Percentiles rank a stretch among this genome's conserved stretches.
Conservation (phyloP, 1,140 invertebrate genomes). For the Drosophila nikananu region DNA sequence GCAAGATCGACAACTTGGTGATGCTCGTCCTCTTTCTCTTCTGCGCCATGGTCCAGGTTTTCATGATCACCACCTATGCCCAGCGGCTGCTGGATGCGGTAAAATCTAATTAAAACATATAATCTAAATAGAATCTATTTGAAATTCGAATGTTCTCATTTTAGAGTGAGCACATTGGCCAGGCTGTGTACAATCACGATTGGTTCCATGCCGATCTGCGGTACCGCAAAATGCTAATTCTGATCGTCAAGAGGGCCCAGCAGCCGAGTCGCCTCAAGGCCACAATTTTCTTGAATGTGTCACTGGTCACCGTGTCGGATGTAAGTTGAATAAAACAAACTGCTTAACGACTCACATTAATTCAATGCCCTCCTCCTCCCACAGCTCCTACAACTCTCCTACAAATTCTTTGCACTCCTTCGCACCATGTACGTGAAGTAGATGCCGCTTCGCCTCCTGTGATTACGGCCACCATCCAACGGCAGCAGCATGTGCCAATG, state of each 20-base stretch:
- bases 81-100: constrained; percentile 57
- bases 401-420: constrained; percentile 69
- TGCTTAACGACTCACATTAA: neutral
- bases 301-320: constrained; percentile 58
- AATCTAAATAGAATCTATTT: no score
- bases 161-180: constrained; percentile 58
- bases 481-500: constrained; percentile 45
- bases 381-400: constrained; percentile 68
- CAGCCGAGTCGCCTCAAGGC: constrained; percentile 58
- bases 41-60: constrained; percentile 72
- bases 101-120: no score
- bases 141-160: no score
- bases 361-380: neutral
- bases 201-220: constrained; percentile 51
- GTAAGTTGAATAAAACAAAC: constrained; percentile 34
- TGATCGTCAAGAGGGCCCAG: constrained; percentile 61
- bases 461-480: constrained; percentile 21
- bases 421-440: constrained; percentile 69
- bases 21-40: constrained; percentile 71
- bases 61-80: constrained; percentile 66
- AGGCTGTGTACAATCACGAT: constrained; percentile 64
- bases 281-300: constrained; percentile 60
- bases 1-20: constrained; percentile 57
- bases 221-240: constrained; percentile 57
- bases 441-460: constrained; percentile 2